Evolutionary conservation across 2,113 vertebrate genomes (phyloP), one percentile per base, ranked within the genome.

Genomic region (Aplodontia rufa): DNA sequence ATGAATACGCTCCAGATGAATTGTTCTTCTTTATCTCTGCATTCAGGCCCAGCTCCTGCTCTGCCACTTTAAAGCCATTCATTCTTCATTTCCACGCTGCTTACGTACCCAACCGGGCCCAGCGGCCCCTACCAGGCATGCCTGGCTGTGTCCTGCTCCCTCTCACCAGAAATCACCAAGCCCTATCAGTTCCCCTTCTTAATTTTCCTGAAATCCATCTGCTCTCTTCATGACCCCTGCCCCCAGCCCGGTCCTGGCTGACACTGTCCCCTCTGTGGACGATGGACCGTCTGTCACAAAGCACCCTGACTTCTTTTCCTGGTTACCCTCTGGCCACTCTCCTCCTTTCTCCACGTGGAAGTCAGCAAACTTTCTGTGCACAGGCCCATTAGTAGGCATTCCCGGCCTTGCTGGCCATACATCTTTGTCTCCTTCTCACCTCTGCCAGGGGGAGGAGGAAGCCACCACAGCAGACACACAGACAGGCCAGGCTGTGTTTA

Each of bases 341-440:
- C 4, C 42, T 58, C 30, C n/a, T 49, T 58, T 68, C 35, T 82
- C 22, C 32, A 58, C 20, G 53, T 3, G 26, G 37, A 32, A 9
- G n/a, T 28, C 6, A 1, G 9, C 3, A 60, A 40, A 76, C 2
- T 2, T 10, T 62, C 83, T 90, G 58, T 66, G 4, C 22, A 68
- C 94, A 87, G 42, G 40, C 17, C 37, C 42, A 81, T 42, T 62
- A 53, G 22, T 69, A 76, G 88, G 80, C 37, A 60, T 93, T 79
- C 82, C 28, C 14, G 1, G 17, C 6, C 69, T 49, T 60, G 42
- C 6, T 8, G 32, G 20, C 32, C 13, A 19, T 49, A 2, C 1
- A 0, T 49, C 28, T 51, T 47, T 58, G 32, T 85, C 13, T 86
- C 62, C 9, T 20, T 8, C 42, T 62, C 20, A 42, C 16, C 42